These are phyloP conservation scores for Spinibarbus caldwelli DNA, from an alignment of 2,797 vertebrate genomes.

Conservation along the genomic window DNA sequence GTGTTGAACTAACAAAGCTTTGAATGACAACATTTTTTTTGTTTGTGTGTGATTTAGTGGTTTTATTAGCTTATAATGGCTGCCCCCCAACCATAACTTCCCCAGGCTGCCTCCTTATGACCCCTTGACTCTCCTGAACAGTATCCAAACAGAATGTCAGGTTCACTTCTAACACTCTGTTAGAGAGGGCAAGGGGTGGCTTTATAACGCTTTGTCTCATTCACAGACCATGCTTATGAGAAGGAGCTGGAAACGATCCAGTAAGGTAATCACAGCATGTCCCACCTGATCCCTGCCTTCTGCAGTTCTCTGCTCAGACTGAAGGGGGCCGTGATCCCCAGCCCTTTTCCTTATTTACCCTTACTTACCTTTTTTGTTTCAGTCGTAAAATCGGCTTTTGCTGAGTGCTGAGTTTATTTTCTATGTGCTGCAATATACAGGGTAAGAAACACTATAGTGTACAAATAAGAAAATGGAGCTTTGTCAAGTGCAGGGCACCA, in stretches of 20 bases:
- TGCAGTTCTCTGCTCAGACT: conserved; percentile 68
- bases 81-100: conserved; percentile 32
- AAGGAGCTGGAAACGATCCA: conserved; percentile 99
- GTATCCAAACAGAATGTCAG: conserved; percentile 50
- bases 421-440: conserved; percentile 74
- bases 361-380: conserved; percentile 39
- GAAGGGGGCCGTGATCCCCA: conserved; percentile 64
- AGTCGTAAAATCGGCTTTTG: conserved; percentile 44
- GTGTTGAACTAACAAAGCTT: conserved; percentile 29
- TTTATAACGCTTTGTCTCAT: conserved; percentile 94
- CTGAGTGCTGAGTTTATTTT: conserved; percentile 69
- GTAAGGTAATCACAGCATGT: conserved; percentile 96
- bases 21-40: conserved; percentile 13
- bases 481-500: neutral
- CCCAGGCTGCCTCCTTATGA: conserved; percentile 40
- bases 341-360: conserved; percentile 40
- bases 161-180: conserved; percentile 46
- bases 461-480: neutral
- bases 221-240: conserved; percentile 98
- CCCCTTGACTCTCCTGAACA: conserved; percentile 46
- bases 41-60: conserved; percentile 35
- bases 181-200: conserved; percentile 73
- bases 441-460: conserved; percentile 33
- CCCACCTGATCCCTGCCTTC: conserved; percentile 64
- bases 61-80: conserved; percentile 36